Percentiles rank a stretch among this genome's conserved stretches.
Conservation (phyloP, 2,113 vertebrate species). For the Nothocercus julius region DNA sequence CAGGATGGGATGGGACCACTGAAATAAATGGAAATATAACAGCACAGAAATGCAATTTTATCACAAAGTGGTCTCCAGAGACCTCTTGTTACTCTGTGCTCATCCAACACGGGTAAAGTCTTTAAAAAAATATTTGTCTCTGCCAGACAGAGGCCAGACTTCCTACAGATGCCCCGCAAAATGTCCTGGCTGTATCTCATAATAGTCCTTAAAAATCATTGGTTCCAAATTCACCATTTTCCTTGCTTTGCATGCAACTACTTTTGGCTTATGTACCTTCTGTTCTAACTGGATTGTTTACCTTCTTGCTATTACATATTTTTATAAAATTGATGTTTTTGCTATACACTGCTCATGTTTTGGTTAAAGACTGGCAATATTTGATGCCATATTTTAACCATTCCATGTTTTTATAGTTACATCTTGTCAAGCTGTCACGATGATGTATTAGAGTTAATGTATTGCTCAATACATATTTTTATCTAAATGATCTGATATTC, state of each 20-base stretch:
- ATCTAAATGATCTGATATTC: background rate
- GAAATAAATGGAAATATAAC: background rate
- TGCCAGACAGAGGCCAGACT: background rate
- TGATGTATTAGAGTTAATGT: background rate
- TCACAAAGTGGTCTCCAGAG: background rate
- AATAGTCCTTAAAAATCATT: background rate
- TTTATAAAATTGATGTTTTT: background rate
- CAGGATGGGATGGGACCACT: background rate
- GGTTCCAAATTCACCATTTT: background rate
- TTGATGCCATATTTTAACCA: background rate
- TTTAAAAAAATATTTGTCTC: background rate
- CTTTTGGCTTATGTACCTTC: background rate
- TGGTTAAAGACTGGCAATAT: background rate
- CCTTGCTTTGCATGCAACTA: conserved; percentile 9
- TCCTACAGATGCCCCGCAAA: background rate
- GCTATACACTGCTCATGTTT: background rate
- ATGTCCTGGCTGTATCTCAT: background rate
- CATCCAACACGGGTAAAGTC: background rate
- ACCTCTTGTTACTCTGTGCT: background rate
- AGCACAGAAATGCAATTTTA: background rate
- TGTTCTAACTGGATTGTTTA: background rate
- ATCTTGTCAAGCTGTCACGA: background rate
- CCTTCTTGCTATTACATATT: background rate
- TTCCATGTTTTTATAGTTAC: background rate
- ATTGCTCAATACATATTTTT: background rate